Conservation (phyloP, 2,113 vertebrate species). For the Pseudopodoces humilis region DNA sequence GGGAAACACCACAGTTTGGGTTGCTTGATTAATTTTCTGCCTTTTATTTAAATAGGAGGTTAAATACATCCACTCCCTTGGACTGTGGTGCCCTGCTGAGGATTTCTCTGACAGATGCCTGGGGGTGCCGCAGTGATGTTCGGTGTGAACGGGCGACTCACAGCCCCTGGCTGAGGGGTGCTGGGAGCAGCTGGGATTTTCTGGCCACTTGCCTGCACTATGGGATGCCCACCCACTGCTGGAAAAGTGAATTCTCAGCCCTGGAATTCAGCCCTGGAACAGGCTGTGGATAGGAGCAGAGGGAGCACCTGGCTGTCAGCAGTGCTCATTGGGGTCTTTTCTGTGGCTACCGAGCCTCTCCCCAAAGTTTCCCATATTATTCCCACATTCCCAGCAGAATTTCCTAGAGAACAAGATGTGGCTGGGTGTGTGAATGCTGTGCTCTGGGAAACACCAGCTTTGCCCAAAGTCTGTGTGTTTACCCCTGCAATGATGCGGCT, state of each 20-base stretch:
- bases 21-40: not conserved
- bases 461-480: accelerated
- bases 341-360: not conserved
- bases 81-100: not conserved
- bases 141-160: accelerated
- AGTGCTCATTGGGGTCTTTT: accelerated
- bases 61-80: not conserved
- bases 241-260: not conserved
- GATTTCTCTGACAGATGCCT: not conserved
- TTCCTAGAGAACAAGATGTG: not conserved
- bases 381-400: not conserved
- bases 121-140: accelerated
- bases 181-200: not conserved
- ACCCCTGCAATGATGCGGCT: accelerated
- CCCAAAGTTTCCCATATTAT: accelerated
- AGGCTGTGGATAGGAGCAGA: not conserved
- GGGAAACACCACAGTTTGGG: not conserved
- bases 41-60: not conserved
- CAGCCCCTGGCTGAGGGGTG: not conserved
- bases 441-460: not conserved
- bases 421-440: not conserved
- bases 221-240: not conserved
- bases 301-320: not conserved
- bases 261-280: not conserved
- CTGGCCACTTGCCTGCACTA: not conserved